Conservation (phyloP, 2,797 vertebrate species). For the Scolopax bukidnonensis region DNA sequence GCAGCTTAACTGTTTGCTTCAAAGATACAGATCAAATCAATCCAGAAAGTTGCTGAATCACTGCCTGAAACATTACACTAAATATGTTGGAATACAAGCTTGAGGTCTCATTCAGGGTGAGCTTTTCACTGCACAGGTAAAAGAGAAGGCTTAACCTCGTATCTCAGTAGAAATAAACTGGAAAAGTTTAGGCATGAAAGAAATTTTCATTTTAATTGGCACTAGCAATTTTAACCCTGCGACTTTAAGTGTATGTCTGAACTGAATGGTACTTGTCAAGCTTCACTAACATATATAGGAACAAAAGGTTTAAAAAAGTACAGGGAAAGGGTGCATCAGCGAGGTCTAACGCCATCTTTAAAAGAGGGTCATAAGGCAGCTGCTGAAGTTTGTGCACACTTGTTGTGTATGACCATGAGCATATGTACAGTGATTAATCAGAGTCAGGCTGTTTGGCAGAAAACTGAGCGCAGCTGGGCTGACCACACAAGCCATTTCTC, state of each 20-base stretch:
- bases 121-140: not conserved
- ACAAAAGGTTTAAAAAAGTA: not conserved
- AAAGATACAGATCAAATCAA: constrained; percentile 54
- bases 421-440: not conserved
- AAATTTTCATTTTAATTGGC: not conserved
- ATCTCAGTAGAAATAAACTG: not conserved
- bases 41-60: constrained; percentile 34
- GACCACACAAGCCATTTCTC: not conserved
- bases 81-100: not conserved
- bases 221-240: not conserved
- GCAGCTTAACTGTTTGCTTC: constrained; percentile 53
- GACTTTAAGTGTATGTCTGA: not conserved
- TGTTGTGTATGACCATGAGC: not conserved
- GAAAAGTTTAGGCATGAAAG: not conserved
- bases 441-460: not conserved
- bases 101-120: not conserved
- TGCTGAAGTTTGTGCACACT: not conserved
- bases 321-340: not conserved
- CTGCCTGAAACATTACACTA: constrained; percentile 10
- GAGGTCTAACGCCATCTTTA: not conserved
- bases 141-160: not conserved
- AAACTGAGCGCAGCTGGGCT: not conserved
- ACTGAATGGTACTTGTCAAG: not conserved
- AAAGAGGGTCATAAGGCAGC: not conserved
- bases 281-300: not conserved